These are phyloP conservation scores for Acanthosepion esculentum DNA, from an alignment of 2,888 invertebrate genomes.

Conservation along the genomic window DNA sequence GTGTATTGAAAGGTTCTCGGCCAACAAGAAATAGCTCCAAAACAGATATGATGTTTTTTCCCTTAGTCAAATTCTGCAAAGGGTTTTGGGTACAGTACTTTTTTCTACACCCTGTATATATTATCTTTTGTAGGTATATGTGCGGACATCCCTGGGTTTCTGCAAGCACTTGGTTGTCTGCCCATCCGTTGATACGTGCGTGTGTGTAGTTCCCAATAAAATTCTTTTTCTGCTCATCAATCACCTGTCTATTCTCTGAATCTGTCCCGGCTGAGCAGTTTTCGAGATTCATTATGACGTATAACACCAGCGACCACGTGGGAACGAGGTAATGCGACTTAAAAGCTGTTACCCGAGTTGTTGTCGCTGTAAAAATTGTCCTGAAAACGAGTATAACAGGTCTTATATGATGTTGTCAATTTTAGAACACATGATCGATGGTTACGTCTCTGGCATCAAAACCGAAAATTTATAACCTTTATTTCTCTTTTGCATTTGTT, in stretches of 20 bases:
- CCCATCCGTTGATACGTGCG: background rate
- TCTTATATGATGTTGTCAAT: background rate
- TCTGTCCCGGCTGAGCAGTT: conserved; percentile 33
- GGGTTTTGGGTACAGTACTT: too few species aligned
- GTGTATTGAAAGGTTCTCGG: too few species aligned
- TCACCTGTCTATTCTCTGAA: background rate
- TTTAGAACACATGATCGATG: background rate
- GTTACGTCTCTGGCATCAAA: background rate
- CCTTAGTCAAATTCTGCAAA: too few species aligned
- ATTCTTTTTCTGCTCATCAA: background rate
- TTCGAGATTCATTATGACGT: background rate
- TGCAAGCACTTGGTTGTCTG: too few species aligned
- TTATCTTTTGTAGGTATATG: too few species aligned
- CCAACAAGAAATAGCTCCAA: too few species aligned
- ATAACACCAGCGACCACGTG: background rate
- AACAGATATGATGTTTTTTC: too few species aligned
- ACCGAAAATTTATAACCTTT: background rate
- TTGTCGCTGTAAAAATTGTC: background rate
- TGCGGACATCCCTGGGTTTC: too few species aligned
- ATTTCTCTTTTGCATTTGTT: too few species aligned
- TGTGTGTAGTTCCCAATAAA: background rate
- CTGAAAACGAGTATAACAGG: background rate
- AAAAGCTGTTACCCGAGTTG: background rate
- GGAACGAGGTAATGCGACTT: background rate
- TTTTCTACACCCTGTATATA: too few species aligned